Base-by-base conservation (phyloP, 2,113 vertebrate genomes). In the Orycteropus afer region DNA sequence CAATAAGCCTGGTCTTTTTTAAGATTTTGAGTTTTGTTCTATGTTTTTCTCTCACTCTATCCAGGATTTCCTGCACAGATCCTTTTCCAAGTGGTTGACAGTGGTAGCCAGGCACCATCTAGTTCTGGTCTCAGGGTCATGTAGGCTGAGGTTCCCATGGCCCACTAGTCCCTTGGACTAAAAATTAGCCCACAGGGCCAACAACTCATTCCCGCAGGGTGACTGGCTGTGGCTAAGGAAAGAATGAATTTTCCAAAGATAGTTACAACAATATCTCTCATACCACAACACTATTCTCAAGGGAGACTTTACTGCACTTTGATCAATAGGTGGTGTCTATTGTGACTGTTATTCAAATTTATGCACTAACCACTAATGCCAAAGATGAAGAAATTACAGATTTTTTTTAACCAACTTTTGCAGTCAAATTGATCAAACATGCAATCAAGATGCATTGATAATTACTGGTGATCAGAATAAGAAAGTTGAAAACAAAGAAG, bases 201-300 rank as follows among this genome's bases (percentile, higher is more conserved):
- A n/a, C n/a, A n/a, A n/a, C n/a, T n/a, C n/a, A n/a, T n/a, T n/a
- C n/a, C n/a, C n/a, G n/a, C n/a, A n/a, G n/a, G n/a, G n/a, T n/a
- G n/a, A n/a, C n/a, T n/a, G n/a, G n/a, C n/a, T n/a, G n/a, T n/a
- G n/a, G n/a, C n/a, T n/a, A n/a, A n/a, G n/a, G n/a, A n/a, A n/a
- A n/a, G 37, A 74, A n/a, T 32, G 4, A 76, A n/a, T 77, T 92
- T 93, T 94, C 37, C 74, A 94, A 86, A 92, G 67, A 69, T 47
- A 29, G 27, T n/a, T 67, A 12, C 40, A 63, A 10, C 40, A 63
- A 4, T n/a, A 1, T 78, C n/a, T 82, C 5, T 86, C 65, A 45
- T 34, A 29, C 27, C 37, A 61, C 37, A 29, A 76, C 81, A 45
- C 18, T 92, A 20, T 87, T 73, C 45, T 83, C 42, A 49, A 49